Conservation (phyloP, 2,113 vertebrate genomes). For the Phylloscopus trochilus region DNA sequence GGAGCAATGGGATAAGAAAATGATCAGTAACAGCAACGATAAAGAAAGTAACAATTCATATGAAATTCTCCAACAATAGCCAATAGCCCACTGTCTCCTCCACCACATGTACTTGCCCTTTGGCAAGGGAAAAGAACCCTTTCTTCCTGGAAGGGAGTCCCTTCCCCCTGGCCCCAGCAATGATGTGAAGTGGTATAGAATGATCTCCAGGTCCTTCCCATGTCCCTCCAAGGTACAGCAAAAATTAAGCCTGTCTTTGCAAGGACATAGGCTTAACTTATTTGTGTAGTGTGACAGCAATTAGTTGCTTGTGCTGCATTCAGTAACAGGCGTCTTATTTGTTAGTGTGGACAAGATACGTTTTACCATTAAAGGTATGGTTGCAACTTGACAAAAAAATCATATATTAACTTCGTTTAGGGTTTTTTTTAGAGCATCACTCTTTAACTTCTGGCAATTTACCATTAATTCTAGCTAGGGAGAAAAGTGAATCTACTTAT, state of each 20-base stretch:
- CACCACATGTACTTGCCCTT: rapidly evolving
- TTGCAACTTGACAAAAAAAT: background rate
- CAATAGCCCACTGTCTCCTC: too few species aligned
- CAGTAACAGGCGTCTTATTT: background rate
- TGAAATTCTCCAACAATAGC: background rate
- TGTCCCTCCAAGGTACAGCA: background rate
- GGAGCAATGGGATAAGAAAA: background rate
- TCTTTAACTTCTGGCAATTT: background rate
- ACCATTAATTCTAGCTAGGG: background rate
- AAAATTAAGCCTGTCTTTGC: background rate
- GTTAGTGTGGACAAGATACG: background rate
- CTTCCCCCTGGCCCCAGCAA: rapidly evolving
- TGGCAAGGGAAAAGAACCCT: background rate
- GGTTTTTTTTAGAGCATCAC: background rate
- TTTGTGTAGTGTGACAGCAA: background rate
- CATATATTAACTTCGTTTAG: background rate
- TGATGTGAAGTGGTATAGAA: background rate
- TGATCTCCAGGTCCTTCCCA: background rate
- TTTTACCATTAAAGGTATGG: background rate
- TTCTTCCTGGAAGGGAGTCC: background rate
- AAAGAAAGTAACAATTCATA: background rate
- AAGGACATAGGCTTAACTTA: background rate
- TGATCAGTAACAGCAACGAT: background rate
- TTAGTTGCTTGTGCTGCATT: background rate
- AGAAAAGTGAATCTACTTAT: background rate